These are phyloP conservation scores for Drosophila maculinotata DNA, from an alignment of 2,888 invertebrate species.

Conservation along the genomic window DNA sequence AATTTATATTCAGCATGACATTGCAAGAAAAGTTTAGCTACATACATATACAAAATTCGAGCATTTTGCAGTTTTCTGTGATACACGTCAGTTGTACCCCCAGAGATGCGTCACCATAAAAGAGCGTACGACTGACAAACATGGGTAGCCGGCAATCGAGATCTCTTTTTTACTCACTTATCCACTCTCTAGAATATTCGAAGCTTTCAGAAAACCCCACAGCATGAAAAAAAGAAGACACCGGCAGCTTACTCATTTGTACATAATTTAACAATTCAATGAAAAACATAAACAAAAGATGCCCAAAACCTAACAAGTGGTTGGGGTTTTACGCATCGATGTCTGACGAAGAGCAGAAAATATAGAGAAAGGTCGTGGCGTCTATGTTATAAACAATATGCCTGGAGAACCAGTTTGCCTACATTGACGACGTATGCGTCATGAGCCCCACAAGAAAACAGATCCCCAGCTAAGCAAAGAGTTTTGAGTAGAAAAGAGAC, in stretches of 20 bases:
- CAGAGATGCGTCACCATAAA: slow-evolving; percentile 7
- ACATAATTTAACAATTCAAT: slow-evolving; percentile 9
- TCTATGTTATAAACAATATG: background rate
- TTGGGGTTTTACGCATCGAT: slow-evolving; percentile 10
- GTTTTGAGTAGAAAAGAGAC: slow-evolving; percentile 6
- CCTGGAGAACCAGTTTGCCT: slow-evolving; percentile 15
- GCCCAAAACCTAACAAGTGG: background rate
- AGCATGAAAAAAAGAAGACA: background rate
- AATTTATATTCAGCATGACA: slow-evolving; percentile 65
- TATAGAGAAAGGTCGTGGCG: slow-evolving; percentile 14
- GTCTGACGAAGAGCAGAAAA: slow-evolving; percentile 2
- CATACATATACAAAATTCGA: slow-evolving; percentile 31
- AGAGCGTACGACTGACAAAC: slow-evolving; percentile 1
- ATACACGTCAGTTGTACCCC: slow-evolving; percentile 52
- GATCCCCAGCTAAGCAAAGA: background rate
- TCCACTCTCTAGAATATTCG: slow-evolving; percentile 27
- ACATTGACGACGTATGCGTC: slow-evolving; percentile 5
- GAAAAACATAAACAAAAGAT: slow-evolving; percentile 7
- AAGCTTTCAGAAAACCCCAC: background rate
- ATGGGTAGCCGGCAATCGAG: slow-evolving; percentile 3
- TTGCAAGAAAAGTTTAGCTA: slow-evolving; percentile 39
- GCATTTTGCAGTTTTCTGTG: slow-evolving; percentile 5
- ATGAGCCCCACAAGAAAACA: background rate
- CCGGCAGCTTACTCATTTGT: slow-evolving; percentile 7
- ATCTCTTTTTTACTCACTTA: background rate